Conservation (phyloP, 2,113 vertebrate species). For the Brevimyrus niger region DNA sequence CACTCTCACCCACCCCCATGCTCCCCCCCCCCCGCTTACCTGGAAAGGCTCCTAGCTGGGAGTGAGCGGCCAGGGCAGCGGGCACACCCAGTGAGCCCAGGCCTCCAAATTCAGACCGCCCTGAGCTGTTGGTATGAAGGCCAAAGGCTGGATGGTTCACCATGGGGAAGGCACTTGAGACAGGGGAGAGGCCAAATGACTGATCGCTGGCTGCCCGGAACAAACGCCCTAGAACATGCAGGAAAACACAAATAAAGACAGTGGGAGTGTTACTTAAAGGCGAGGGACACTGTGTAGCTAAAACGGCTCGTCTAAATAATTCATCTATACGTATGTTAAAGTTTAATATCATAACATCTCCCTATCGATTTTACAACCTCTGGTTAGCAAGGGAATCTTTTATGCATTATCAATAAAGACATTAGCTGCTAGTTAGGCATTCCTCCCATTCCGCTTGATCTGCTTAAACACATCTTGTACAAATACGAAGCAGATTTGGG, state of each 20-base stretch:
- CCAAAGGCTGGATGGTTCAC: conserved; percentile 67
- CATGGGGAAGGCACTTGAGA: conserved; percentile 68
- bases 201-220: conserved; percentile 64
- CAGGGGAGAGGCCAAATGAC: conserved; percentile 59
- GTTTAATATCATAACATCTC: conserved; percentile 26
- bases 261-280: background rate
- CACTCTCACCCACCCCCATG: background rate
- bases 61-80: conserved; percentile 64
- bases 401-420: conserved; percentile 31
- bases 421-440: conserved; percentile 20
- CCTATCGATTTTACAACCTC: conserved; percentile 19
- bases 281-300: background rate
- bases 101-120: conserved; percentile 72
- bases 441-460: conserved; percentile 22
- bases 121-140: conserved; percentile 63
- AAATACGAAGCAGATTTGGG: conserved; percentile 27
- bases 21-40: conserved; percentile 46
- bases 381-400: conserved; percentile 13
- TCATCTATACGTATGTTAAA: conserved; percentile 27
- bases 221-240: conserved; percentile 55
- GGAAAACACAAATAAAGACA: conserved; percentile 35
- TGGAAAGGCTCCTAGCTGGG: conserved; percentile 72
- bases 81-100: conserved; percentile 74
- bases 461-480: conserved; percentile 26
- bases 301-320: conserved; percentile 28